phyloP scores from a whole-genome alignment of 2,797 vertebrate genomes.

The Myotis findleyi region DNA sequence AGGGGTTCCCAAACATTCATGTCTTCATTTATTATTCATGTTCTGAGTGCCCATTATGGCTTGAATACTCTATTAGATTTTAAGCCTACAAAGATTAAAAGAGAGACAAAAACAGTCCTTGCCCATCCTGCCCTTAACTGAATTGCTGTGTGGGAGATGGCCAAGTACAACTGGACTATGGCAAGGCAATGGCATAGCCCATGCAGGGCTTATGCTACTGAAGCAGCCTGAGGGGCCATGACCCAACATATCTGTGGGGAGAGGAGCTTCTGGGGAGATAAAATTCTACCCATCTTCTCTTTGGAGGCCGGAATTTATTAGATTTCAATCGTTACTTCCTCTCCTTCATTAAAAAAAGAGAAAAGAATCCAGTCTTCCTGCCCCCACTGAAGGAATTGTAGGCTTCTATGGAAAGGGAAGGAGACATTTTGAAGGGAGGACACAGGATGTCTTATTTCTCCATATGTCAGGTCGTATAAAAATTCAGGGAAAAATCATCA shows the following conservation, averaged over 20 bases:
- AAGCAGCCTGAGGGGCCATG: neutral
- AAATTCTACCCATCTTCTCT: neutral
- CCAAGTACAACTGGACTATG: neutral
- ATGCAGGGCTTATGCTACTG: neutral
- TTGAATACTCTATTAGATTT: neutral
- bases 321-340: neutral
- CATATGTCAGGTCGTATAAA: neutral
- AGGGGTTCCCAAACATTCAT: neutral
- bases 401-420: neutral
- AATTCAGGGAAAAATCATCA: slow-evolving; percentile 7
- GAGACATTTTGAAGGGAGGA: neutral
- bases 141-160: neutral
- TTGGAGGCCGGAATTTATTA: neutral
- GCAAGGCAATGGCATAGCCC: neutral
- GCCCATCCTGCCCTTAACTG: neutral
- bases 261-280: neutral
- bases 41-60: neutral
- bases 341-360: neutral
- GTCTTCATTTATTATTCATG: neutral
- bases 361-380: neutral
- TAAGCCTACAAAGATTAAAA: slow-evolving; percentile 1
- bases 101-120: slow-evolving; percentile 22
- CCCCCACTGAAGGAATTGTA: neutral
- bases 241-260: neutral
- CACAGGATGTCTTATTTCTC: neutral